Conservation (phyloP, 1,140 invertebrate genomes). For the Halesus radiatus region DNA sequence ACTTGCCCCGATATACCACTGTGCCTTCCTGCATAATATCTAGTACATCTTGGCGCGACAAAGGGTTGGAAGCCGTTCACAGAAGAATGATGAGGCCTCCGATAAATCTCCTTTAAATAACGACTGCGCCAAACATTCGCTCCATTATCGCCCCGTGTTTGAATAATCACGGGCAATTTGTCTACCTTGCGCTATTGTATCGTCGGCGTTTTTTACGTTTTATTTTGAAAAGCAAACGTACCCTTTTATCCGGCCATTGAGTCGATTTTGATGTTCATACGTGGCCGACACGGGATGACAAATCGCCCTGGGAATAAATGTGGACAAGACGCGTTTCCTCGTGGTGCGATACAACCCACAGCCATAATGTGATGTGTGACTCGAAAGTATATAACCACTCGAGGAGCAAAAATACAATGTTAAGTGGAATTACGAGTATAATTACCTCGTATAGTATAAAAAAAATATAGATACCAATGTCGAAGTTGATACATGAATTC, state of each 20-base stretch:
- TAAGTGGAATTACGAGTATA: no score
- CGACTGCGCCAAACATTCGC: slow-evolving; percentile 41
- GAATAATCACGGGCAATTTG: slow-evolving; percentile 52
- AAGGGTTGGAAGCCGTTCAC: slow-evolving; percentile 29
- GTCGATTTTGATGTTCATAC: slow-evolving; percentile 43
- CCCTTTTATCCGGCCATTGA: slow-evolving; percentile 39
- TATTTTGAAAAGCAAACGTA: slow-evolving; percentile 37
- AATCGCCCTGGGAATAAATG: slow-evolving; percentile 42
- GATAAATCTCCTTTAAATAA: slow-evolving; percentile 39
- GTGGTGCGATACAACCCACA: no score
- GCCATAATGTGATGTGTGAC: no score
- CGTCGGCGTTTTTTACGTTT: slow-evolving; percentile 27
- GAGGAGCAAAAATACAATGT: no score
- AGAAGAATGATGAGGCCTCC: slow-evolving; percentile 11
- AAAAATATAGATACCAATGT: no score
- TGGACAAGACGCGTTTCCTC: slow-evolving; percentile 23
- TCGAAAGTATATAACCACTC: no score
- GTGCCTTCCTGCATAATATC: not conserved
- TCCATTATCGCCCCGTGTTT: slow-evolving; percentile 53
- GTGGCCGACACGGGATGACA: slow-evolving; percentile 28
- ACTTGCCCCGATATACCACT: not conserved
- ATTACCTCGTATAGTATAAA: no score
- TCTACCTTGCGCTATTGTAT: slow-evolving; percentile 44
- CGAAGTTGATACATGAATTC: no score
- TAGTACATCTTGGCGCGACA: not conserved